A percentile compares a stretch with the other conserved stretches of the same genome.
Conservation (phyloP, 2,113 vertebrate genomes). For the Phycodurus eques region DNA sequence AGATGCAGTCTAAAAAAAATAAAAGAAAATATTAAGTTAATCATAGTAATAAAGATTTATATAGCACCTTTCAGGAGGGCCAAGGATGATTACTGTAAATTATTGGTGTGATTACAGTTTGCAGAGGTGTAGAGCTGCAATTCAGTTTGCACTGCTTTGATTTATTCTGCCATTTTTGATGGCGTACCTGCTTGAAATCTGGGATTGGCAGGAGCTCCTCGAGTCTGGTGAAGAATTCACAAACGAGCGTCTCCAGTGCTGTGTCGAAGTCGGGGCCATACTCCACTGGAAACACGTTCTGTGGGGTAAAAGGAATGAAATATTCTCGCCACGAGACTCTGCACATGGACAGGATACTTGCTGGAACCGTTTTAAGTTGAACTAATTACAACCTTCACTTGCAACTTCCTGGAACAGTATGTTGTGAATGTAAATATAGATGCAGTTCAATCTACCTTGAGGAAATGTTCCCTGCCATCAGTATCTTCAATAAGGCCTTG, state of each 20-base stretch:
- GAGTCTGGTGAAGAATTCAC: slow-evolving; percentile 78
- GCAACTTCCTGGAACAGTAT: background rate
- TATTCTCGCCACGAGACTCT: background rate
- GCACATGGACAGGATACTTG: no score
- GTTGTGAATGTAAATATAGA: background rate
- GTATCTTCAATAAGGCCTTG: slow-evolving; percentile 74
- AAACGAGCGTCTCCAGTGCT: slow-evolving; percentile 79
- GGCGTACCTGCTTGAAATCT: slow-evolving; percentile 73
- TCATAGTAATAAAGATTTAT: background rate
- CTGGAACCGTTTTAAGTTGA: no score
- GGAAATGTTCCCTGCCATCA: slow-evolving; percentile 72
- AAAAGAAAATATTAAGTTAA: background rate
- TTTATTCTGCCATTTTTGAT: background rate
- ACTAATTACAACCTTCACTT: no score
- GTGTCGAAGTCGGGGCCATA: slow-evolving; percentile 81
- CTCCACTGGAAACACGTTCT: slow-evolving; percentile 79
- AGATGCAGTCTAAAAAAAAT: slow-evolving; percentile 61
- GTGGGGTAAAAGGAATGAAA: background rate
- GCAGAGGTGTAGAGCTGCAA: background rate
- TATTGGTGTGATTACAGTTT: no score
- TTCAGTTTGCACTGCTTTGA: background rate
- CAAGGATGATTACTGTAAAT: background rate
- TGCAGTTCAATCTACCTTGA: slow-evolving; percentile 57
- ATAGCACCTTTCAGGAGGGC: background rate
- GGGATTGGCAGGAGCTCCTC: slow-evolving; percentile 77